phyloP scores from a whole-genome alignment of 2,113 vertebrate genomes.

The Stegostoma tigrinum region DNA sequence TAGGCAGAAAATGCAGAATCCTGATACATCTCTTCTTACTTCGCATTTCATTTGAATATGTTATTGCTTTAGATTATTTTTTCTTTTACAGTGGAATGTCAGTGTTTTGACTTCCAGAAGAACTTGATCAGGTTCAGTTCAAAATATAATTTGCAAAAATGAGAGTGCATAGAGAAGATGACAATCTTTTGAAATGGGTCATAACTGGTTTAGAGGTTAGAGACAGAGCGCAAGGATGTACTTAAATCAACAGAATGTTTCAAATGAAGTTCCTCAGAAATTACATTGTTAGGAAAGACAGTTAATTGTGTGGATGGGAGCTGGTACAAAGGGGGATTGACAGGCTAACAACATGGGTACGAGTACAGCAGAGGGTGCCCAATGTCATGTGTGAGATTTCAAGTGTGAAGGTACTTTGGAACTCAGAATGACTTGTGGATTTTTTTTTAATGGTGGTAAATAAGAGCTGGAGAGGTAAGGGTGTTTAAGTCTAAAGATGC shows the following conservation, averaged over 20 bases:
- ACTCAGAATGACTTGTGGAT: not conserved
- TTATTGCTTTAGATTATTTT: not conserved
- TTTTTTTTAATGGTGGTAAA: not conserved
- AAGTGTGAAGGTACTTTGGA: not conserved
- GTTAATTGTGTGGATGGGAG: not conserved
- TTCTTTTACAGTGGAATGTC: not conserved
- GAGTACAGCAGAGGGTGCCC: not conserved
- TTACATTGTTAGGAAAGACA: not conserved
- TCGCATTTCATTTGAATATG: not conserved
- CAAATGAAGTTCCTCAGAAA: not conserved
- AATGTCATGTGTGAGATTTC: not conserved
- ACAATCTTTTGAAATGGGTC: not conserved
- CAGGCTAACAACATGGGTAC: not conserved
- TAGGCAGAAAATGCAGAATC: not conserved
- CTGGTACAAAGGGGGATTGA: not conserved
- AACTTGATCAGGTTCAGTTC: not conserved
- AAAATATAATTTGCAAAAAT: not conserved
- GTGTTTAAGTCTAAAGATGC: not conserved
- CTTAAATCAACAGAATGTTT: not conserved
- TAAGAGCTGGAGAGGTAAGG: not conserved
- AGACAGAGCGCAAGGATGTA: not conserved
- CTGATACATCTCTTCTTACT: not conserved
- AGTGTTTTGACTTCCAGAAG: not conserved
- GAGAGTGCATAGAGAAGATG: not conserved
- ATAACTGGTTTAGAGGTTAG: not conserved